Percentiles rank a stretch among this genome's conserved stretches.
Conservation (phyloP, 2,888 invertebrate species). For the Hoplodrina ambigua region DNA sequence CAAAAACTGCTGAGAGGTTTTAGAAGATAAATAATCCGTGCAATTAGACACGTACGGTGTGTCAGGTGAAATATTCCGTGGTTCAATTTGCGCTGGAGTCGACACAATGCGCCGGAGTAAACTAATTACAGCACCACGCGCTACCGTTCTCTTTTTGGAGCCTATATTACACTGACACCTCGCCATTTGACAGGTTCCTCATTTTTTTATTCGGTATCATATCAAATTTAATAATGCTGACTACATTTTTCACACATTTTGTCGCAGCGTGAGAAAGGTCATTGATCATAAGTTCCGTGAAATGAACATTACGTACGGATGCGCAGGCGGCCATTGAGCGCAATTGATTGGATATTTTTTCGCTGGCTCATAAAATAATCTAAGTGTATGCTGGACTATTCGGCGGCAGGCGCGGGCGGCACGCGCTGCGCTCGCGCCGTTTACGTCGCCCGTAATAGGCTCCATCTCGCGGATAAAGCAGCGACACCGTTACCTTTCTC, state of each 20-base stretch:
- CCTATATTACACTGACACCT: constrained; percentile 65
- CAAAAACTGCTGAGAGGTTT: constrained; percentile 83
- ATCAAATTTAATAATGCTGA: constrained; percentile 50
- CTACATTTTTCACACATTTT: constrained; percentile 61
- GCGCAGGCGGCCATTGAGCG: constrained; percentile 48
- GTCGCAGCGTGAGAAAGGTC: constrained; percentile 60
- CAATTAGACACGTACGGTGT: constrained; percentile 87
- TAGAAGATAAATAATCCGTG: constrained; percentile 86
- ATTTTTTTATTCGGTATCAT: constrained; percentile 52
- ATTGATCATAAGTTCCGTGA: constrained; percentile 57
- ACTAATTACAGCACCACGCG: constrained; percentile 81
- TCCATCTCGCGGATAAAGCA: constrained; percentile 89
- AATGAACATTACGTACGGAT: constrained; percentile 57
- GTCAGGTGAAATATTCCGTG: constrained; percentile 86
- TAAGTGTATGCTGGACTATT: constrained; percentile 66
- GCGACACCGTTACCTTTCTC: constrained; percentile 90
- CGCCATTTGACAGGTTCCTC: constrained; percentile 48
- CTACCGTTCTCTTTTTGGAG: constrained; percentile 76
- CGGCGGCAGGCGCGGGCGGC: constrained; percentile 68
- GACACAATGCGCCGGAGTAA: constrained; percentile 79
- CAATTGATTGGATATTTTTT: constrained; percentile 72
- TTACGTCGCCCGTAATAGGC: constrained; percentile 79
- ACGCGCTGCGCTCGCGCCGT: constrained; percentile 80
- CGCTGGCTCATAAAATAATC: constrained; percentile 77
- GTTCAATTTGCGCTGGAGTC: constrained; percentile 82